Base-by-base conservation (phyloP, 2,113 vertebrate genomes). In the Myanophis thanlyinensis region DNA sequence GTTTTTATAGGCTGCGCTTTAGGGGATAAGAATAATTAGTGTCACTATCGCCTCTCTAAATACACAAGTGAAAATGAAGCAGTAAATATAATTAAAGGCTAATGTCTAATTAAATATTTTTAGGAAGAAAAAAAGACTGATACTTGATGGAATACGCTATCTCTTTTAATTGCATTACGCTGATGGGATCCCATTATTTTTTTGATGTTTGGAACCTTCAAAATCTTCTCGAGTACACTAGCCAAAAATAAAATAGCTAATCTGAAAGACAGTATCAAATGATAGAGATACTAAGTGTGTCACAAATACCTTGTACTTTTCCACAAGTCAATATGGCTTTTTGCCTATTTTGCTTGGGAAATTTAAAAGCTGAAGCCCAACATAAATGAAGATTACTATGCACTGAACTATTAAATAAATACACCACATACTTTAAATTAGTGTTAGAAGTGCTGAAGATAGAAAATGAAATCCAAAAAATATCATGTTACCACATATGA, bases 1-100 rank as follows among this genome's bases (percentile, higher is more conserved):
- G 48, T 0, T 6, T 49, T 93, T 49, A 84, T 48, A 4, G 6
- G 10, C 49, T 90, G 91, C 11, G 46, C 52, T 90, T 93, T 35
- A 40, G 80, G 67, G 89, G 25, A 49, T 1, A 47, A 92, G 44
- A 92, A 87, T 88, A 88, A 93, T 85, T 46, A 23, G 90, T 91
- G 93, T 91, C 84, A 80, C 89, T 90, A 90, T 48, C 53, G 54
- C 30, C 1, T 91, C 88, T 52, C 47, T 90, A 84, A 90, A 73
- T 2, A 89, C 11, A 1, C 5, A 6, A 87, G 49, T 56, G 93
- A 93, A 93, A 94, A 93, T 73, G 20, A 89, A 92, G 86, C 47
- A 90, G 48, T 84, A 62, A 84, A 91, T 35, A 73, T 13, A 85
- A 94, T 23, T 88, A 93, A 93, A 93, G 46, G 86, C 91, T 89